Evolutionary conservation across 2,888 invertebrate genomes (phyloP).

Genomic region (Crioceris asparagi): DNA sequence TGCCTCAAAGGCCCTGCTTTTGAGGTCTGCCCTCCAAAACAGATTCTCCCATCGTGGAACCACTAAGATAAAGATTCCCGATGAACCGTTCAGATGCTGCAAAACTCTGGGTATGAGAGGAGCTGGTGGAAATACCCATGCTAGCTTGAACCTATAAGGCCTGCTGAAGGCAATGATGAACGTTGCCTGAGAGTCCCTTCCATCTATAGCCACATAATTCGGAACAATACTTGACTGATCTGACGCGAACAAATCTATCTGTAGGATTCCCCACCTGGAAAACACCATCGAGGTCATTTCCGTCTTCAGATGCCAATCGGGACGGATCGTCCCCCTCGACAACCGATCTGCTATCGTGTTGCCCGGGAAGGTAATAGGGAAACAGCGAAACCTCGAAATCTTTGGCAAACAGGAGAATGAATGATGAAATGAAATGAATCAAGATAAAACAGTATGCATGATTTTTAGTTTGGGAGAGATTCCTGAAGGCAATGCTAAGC

Average conservation of each 20-base stretch:
- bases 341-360: conserved; percentile 19
- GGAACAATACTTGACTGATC: conserved; percentile 11
- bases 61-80: neutral
- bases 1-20: neutral
- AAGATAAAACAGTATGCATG: no score
- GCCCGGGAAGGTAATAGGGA: no score
- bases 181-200: conserved; percentile 8
- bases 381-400: no score
- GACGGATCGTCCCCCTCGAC: conserved; percentile 9
- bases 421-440: no score
- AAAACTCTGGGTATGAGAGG: neutral
- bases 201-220: conserved; percentile 1
- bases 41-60: neutral
- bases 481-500: no score
- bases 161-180: conserved; percentile 18
- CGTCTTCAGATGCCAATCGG: conserved; percentile 15
- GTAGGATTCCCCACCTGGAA: conserved; percentile 14
- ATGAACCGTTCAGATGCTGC: neutral
- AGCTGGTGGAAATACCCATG: neutral
- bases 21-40: neutral
- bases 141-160: no score
- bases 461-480: no score
- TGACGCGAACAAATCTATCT: conserved; percentile 16
- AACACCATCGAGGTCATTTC: conserved; percentile 8
- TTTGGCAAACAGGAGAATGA: no score